phyloP scores from a whole-genome alignment of 1,140 invertebrate species.

The Drosophila rufa region DNA sequence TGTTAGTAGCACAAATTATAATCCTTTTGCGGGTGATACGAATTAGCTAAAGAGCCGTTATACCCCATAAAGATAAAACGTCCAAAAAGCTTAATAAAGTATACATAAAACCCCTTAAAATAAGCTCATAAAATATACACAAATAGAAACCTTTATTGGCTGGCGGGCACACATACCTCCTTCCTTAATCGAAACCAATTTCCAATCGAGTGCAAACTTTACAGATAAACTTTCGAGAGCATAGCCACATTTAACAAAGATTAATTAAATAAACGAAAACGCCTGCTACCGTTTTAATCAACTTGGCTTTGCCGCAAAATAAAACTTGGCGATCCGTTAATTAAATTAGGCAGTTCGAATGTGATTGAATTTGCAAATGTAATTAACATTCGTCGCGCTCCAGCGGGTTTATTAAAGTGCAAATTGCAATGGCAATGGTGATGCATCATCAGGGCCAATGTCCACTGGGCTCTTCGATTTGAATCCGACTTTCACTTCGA shows the following conservation, averaged over 20 bases:
- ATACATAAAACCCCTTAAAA: neutral
- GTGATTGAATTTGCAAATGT: slow-evolving; percentile 69
- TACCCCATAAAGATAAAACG: slow-evolving; percentile 19
- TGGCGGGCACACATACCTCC: neutral
- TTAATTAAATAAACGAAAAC: slow-evolving; percentile 19
- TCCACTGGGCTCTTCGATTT: slow-evolving; percentile 30
- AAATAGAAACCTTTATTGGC: slow-evolving; percentile 13
- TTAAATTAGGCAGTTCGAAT: slow-evolving; percentile 59
- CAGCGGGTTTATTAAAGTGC: slow-evolving; percentile 58
- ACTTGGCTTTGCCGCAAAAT: slow-evolving; percentile 29
- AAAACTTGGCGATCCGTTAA: slow-evolving; percentile 53
- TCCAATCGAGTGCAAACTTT: slow-evolving; percentile 12
- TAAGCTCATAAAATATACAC: slow-evolving; percentile 26
- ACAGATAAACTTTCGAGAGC: slow-evolving; percentile 5
- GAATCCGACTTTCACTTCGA: slow-evolving; percentile 31
- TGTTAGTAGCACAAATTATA: neutral
- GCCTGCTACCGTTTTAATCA: slow-evolving; percentile 32
- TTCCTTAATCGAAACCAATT: slow-evolving; percentile 2
- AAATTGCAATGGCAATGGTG: slow-evolving; percentile 57
- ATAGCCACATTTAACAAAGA: slow-evolving; percentile 2
- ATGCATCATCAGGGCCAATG: slow-evolving; percentile 52
- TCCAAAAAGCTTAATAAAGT: neutral
- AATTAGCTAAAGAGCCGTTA: slow-evolving; percentile 14
- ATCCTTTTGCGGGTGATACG: neutral
- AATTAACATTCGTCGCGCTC: slow-evolving; percentile 49